Percentiles rank a stretch among this genome's conserved stretches.
These are phyloP conservation scores for Danaus melanippus DNA, from an alignment of 1,140 invertebrate species.

Conservation along the genomic window DNA sequence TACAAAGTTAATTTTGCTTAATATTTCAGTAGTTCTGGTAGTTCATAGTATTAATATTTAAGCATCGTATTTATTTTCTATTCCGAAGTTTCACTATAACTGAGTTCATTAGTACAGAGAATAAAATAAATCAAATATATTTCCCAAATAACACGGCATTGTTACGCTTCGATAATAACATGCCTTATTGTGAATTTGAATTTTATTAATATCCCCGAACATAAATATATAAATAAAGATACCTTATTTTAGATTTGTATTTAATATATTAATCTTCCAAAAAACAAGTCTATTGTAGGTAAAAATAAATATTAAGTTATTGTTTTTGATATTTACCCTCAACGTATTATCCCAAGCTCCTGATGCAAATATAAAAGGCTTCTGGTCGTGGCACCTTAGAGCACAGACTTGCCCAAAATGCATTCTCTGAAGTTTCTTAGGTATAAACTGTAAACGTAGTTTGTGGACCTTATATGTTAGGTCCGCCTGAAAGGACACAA, in stretches of 20 bases:
- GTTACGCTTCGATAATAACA: too few relatives aligned
- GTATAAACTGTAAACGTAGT: slow-evolving; percentile 52
- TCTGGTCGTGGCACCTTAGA: slow-evolving; percentile 43
- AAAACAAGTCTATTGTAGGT: slow-evolving; percentile 1
- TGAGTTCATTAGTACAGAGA: too few relatives aligned
- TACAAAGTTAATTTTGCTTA: too few relatives aligned
- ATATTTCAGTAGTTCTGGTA: too few relatives aligned
- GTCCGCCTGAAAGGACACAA: slow-evolving; percentile 31
- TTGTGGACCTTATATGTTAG: slow-evolving; percentile 61
- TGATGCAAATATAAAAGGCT: slow-evolving; percentile 44
- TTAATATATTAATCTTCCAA: slow-evolving; percentile 11
- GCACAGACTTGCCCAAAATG: slow-evolving; percentile 56
- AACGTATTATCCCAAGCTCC: slow-evolving; percentile 63
- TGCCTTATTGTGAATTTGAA: too few relatives aligned
- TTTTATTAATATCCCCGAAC: too few relatives aligned
- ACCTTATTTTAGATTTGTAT: neutral
- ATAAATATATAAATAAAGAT: too few relatives aligned
- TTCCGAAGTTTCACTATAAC: too few relatives aligned
- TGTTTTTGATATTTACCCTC: slow-evolving; percentile 31
- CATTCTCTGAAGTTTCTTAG: slow-evolving; percentile 55
- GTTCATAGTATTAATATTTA: too few relatives aligned
- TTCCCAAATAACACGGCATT: too few relatives aligned
- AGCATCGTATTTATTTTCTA: too few relatives aligned
- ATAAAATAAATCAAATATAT: too few relatives aligned
- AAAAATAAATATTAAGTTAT: neutral